phyloP scores from a whole-genome alignment of 2,888 invertebrate species.

The Stenodema calcarata region DNA sequence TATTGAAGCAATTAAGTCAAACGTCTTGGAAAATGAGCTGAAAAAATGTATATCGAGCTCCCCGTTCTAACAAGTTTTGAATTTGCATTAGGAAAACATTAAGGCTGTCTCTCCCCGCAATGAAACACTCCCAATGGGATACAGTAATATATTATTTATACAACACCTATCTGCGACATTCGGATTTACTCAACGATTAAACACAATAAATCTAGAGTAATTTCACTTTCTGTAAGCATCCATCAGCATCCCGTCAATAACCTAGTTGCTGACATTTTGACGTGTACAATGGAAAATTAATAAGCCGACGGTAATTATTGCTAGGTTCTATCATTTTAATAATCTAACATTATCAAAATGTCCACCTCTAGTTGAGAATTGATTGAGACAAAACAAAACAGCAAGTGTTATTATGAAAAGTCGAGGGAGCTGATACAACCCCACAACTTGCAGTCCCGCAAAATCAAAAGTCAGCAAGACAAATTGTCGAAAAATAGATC shows the following conservation, averaged over 20 bases:
- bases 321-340: too few relatives aligned
- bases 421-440: too few relatives aligned
- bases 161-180: not conserved
- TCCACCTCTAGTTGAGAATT: too few relatives aligned
- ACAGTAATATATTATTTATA: not conserved
- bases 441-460: too few relatives aligned
- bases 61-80: not conserved
- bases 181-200: not conserved
- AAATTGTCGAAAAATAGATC: too few relatives aligned
- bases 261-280: too few relatives aligned
- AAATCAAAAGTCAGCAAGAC: too few relatives aligned
- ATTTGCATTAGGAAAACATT: not conserved
- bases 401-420: too few relatives aligned
- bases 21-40: not conserved
- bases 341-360: too few relatives aligned
- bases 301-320: too few relatives aligned
- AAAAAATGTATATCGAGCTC: not conserved
- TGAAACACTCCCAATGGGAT: not conserved
- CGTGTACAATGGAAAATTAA: too few relatives aligned
- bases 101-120: not conserved
- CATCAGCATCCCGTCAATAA: not conserved
- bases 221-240: not conserved
- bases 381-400: too few relatives aligned
- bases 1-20: not conserved
- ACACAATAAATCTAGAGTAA: not conserved